phyloP scores from a whole-genome alignment of 1,140 invertebrate species.

The Drosophila sp. region DNA sequence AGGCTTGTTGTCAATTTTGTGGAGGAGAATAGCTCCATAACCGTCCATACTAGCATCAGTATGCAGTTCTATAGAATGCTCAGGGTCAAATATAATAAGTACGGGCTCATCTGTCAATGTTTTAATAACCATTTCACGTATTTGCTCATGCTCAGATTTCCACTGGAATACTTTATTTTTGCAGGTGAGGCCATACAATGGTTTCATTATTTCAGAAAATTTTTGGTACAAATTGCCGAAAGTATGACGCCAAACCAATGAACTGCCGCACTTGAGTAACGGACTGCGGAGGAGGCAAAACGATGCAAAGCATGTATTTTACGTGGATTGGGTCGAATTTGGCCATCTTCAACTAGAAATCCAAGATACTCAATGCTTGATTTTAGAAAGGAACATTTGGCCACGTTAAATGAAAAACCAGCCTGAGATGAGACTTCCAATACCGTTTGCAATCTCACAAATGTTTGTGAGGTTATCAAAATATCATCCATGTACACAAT shows the following conservation, averaged over 20 bases:
- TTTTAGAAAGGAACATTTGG: conserved; percentile 13
- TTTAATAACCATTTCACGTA: conserved; percentile 18
- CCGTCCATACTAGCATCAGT: conserved; percentile 12
- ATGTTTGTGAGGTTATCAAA: background rate
- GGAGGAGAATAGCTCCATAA: background rate
- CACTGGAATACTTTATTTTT: conserved; percentile 8
- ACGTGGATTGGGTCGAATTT: conserved; percentile 12
- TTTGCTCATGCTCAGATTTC: conserved; percentile 21
- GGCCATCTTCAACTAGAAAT: background rate
- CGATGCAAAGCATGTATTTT: conserved; percentile 2
- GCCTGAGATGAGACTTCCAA: background rate
- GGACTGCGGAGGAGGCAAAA: background rate
- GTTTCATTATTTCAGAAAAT: conserved; percentile 13
- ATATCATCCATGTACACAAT: conserved; percentile 10
- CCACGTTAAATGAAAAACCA: conserved; percentile 15
- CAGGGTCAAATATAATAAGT: conserved; percentile 28
- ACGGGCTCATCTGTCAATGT: conserved; percentile 21
- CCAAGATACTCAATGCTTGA: conserved; percentile 17
- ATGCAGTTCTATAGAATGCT: conserved; percentile 25
- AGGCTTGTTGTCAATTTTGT: conserved; percentile 6
- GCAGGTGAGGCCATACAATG: background rate
- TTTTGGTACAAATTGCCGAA: conserved; percentile 2
- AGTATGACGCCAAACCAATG: background rate
- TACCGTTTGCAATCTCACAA: conserved; percentile 9
- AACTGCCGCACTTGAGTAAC: conserved; percentile 12